Conservation (phyloP, 2,797 vertebrate genomes). For the Argyrosomus regius region DNA sequence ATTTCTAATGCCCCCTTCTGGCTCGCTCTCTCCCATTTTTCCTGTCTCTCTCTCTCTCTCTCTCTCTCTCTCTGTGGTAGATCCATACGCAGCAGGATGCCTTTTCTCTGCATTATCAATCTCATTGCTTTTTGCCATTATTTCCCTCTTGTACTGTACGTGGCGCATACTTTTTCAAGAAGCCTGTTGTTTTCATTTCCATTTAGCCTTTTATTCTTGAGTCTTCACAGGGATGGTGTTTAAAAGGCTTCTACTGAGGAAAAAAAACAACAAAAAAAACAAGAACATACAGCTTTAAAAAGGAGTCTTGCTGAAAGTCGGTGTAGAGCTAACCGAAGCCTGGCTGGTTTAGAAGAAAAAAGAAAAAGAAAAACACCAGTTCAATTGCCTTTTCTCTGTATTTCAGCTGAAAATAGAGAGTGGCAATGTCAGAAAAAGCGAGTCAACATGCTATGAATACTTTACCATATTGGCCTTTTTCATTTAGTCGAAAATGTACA, state of each 20-base stretch:
- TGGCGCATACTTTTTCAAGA: slow-evolving; percentile 33
- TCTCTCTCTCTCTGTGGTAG: slow-evolving; percentile 8
- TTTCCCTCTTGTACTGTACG: slow-evolving; percentile 39
- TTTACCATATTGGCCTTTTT: slow-evolving; percentile 37
- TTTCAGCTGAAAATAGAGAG: slow-evolving; percentile 49
- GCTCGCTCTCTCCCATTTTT: background rate
- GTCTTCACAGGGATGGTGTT: slow-evolving; percentile 47
- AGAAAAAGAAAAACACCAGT: slow-evolving; percentile 30
- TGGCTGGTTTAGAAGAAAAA: slow-evolving; percentile 26
- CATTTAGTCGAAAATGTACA: slow-evolving; percentile 22
- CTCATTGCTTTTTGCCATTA: slow-evolving; percentile 35
- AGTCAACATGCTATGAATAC: slow-evolving; percentile 34
- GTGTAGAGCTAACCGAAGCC: slow-evolving; percentile 48
- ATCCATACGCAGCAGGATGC: slow-evolving; percentile 57
- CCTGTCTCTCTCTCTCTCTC: background rate
- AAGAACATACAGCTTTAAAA: slow-evolving; percentile 54
- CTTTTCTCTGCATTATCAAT: slow-evolving; percentile 56
- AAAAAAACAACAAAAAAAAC: background rate
- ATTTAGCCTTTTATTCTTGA: slow-evolving; percentile 52
- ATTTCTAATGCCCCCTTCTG: slow-evolving; percentile 56
- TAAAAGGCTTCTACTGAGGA: slow-evolving; percentile 51
- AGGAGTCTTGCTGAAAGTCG: slow-evolving; percentile 50
- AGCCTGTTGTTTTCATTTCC: slow-evolving; percentile 58
- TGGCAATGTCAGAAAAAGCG: slow-evolving; percentile 11
- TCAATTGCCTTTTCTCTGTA: slow-evolving; percentile 36